These are phyloP conservation scores for Amphibalanus amphitrite DNA, from an alignment of 1,140 invertebrate genomes.

Conservation along the genomic window DNA sequence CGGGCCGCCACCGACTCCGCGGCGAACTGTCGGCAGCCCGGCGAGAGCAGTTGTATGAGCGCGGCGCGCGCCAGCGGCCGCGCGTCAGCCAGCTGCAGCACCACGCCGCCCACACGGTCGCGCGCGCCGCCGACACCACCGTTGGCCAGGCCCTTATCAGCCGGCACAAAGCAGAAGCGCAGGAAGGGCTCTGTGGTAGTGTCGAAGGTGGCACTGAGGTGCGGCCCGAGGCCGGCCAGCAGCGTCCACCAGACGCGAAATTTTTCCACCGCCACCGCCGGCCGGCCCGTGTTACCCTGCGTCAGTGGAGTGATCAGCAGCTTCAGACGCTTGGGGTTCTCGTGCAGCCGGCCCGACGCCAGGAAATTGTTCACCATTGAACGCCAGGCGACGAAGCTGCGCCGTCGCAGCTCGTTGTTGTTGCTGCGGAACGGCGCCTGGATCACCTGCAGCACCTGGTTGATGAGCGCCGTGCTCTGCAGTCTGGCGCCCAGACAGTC, in stretches of 20 bases:
- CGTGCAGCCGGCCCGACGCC: neutral
- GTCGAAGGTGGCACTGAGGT: neutral
- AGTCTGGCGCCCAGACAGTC: neutral
- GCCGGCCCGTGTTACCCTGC: neutral
- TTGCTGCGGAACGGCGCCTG: neutral
- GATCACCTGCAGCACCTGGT: neutral
- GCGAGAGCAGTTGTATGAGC: neutral
- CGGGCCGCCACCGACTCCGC: neutral
- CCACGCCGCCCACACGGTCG: no score
- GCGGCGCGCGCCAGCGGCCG: no score
- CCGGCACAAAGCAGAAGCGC: neutral
- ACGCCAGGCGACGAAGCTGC: neutral
- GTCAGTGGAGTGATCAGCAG: neutral
- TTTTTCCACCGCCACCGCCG: neutral
- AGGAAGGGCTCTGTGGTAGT: neutral
- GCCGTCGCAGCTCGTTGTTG: neutral
- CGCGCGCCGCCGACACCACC: neutral
- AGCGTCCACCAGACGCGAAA: neutral
- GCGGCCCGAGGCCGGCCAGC: neutral
- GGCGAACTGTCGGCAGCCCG: neutral
- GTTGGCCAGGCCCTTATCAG: neutral
- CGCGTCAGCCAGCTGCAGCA: neutral
- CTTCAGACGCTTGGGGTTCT: neutral
- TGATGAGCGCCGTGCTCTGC: neutral
- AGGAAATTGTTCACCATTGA: neutral